phyloP scores from a whole-genome alignment of 2,113 vertebrate genomes.

The Labeo rohita region DNA sequence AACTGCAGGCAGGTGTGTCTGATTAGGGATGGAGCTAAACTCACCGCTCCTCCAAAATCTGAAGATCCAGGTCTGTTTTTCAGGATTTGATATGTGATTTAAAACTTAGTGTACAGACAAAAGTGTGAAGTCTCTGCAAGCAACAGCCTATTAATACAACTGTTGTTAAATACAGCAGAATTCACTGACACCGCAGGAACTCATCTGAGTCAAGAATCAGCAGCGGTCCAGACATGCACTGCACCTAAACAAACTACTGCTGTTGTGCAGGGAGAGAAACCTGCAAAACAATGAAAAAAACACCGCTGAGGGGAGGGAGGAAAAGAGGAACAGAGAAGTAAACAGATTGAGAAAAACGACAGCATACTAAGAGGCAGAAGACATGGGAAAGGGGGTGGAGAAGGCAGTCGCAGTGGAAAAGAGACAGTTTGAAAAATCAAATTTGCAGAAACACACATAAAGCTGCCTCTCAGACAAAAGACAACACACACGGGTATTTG shows the following conservation, averaged over 20 bases:
- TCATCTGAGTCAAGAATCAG: neutral
- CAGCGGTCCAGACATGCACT: neutral
- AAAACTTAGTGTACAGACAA: neutral
- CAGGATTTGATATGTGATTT: neutral
- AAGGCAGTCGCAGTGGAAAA: constrained; percentile 68
- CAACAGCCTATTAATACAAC: neutral
- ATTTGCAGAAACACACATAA: constrained; percentile 85
- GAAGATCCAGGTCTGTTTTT: neutral
- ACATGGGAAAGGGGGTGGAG: constrained; percentile 68
- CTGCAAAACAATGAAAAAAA: neutral
- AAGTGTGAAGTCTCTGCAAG: neutral
- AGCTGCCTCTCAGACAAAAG: constrained; percentile 76
- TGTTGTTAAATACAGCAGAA: neutral
- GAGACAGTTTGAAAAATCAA: constrained; percentile 81
- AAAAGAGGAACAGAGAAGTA: constrained; percentile 50
- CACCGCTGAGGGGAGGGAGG: constrained; percentile 38
- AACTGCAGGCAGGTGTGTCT: neutral
- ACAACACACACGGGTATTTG: constrained; percentile 80
- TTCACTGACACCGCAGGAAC: neutral
- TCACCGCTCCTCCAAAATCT: too few relatives aligned
- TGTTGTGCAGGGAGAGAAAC: constrained; percentile 2
- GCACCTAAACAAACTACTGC: constrained; percentile 18
- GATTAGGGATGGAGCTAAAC: neutral
- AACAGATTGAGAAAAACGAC: constrained; percentile 3
- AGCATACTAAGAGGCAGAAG: constrained; percentile 50